Percentiles rank a stretch among this genome's conserved stretches.
Evolutionary conservation across 2,113 vertebrate species (phyloP).

Genomic region (Gnathonemus longibarbis): DNA sequence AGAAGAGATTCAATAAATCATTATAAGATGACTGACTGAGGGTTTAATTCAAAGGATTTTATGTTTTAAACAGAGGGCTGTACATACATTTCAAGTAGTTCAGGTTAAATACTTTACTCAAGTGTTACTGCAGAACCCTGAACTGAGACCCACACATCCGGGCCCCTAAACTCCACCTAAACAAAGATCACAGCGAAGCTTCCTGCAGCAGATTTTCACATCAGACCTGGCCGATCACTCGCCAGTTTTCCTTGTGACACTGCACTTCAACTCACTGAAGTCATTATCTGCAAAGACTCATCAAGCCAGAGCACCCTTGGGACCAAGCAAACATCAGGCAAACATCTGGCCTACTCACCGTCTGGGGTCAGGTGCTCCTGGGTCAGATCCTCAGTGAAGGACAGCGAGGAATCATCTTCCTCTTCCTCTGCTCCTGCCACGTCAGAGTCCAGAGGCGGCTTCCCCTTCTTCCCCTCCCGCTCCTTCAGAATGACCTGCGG

Average conservation of each 20-base stretch:
- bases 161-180: background rate
- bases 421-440: constrained; percentile 73
- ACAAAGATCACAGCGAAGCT: background rate
- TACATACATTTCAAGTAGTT: background rate
- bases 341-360: background rate
- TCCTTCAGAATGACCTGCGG: constrained; percentile 92
- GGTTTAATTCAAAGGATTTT: background rate
- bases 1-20: background rate
- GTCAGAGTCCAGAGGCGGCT: constrained; percentile 68
- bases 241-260: background rate
- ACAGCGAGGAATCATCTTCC: constrained; percentile 62
- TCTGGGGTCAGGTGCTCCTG: constrained; percentile 73
- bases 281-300: background rate
- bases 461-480: constrained; percentile 91
- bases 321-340: background rate
- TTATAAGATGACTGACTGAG: background rate
- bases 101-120: background rate
- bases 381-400: constrained; percentile 74
- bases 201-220: background rate
- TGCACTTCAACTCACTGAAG: background rate
- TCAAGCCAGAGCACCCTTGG: background rate
- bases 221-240: background rate
- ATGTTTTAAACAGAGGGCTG: background rate
- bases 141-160: background rate
- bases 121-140: background rate